These are phyloP conservation scores for Motacilla tschutschensis DNA, from an alignment of 2,113 vertebrate species.

Conservation along the genomic window DNA sequence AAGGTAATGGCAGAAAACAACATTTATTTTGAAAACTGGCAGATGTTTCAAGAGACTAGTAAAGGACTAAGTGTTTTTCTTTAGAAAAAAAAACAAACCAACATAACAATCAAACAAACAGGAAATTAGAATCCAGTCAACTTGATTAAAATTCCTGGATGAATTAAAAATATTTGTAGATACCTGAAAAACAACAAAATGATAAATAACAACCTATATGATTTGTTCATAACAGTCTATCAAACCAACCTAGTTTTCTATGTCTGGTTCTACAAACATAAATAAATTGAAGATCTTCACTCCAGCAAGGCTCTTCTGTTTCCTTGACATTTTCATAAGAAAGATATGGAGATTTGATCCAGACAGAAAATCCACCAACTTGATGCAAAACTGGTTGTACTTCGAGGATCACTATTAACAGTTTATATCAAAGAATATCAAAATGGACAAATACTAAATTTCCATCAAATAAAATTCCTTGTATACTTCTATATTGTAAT, in stretches of 20 bases:
- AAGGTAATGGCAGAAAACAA: not conserved
- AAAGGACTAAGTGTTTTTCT: not conserved
- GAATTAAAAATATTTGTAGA: not conserved
- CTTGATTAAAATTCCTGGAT: not conserved
- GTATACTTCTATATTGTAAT: not conserved
- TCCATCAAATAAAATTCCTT: not conserved
- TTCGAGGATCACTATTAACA: not conserved
- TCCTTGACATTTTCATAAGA: not conserved
- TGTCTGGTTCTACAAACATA: not conserved
- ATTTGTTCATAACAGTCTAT: not conserved
- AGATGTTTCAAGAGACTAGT: not conserved
- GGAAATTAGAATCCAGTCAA: not conserved
- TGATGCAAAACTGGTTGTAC: not conserved
- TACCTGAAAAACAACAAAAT: not conserved
- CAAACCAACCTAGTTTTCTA: not conserved
- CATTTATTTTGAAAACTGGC: not conserved
- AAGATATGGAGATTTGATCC: not conserved
- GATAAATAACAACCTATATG: not conserved
- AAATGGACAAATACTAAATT: not conserved
- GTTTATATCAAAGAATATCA: not conserved
- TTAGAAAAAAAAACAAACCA: not conserved
- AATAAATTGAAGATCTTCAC: not conserved
- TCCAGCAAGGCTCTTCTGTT: not conserved
- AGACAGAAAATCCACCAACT: not conserved
- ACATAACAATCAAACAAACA: not conserved